Percentiles rank a stretch among this genome's conserved stretches.
Conservation (phyloP, 2,113 vertebrate species). For the Bujurquina vittata region DNA sequence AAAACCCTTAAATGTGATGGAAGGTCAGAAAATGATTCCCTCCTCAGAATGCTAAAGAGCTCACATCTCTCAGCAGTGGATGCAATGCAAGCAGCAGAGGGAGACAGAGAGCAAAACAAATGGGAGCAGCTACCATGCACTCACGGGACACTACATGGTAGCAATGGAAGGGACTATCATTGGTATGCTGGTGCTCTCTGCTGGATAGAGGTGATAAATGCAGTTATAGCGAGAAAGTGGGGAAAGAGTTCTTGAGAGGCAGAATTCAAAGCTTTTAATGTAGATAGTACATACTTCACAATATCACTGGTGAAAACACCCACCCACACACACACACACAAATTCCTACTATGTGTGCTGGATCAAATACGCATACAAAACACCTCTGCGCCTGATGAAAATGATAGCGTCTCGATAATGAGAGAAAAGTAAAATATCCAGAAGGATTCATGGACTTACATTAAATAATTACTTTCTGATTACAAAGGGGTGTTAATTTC, state of each 20-base stretch:
- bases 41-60: neutral
- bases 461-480: slow-evolving; percentile 1
- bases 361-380: neutral
- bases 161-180: neutral
- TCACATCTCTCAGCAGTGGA: neutral
- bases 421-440: neutral
- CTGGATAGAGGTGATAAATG: slow-evolving; percentile 42
- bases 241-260: neutral
- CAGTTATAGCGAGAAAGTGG: neutral
- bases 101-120: slow-evolving; percentile 10
- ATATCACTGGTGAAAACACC: neutral
- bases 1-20: neutral
- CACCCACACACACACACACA: neutral
- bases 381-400: neutral
- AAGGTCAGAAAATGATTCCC: neutral
- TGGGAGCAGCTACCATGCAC: neutral
- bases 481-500: neutral
- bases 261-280: slow-evolving; percentile 1
- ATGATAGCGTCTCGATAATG: neutral
- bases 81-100: slow-evolving; percentile 35
- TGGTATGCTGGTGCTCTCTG: slow-evolving; percentile 58
- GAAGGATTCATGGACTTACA: neutral
- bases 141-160: neutral
- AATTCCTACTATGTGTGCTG: neutral
- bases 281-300: neutral